These are phyloP conservation scores for Macquaria australasica DNA, from an alignment of 2,113 vertebrate genomes.

Conservation along the genomic window DNA sequence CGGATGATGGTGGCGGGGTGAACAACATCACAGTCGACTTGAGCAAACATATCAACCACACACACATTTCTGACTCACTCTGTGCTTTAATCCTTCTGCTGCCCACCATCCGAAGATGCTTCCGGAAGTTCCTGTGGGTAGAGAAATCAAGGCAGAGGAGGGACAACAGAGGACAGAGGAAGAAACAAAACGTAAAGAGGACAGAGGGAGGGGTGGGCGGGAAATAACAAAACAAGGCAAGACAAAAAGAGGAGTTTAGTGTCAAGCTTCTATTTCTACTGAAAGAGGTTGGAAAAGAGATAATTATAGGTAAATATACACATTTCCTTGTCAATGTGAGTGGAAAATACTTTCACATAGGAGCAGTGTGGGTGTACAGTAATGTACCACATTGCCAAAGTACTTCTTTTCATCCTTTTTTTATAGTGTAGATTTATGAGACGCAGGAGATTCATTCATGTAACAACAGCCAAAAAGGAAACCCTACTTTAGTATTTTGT, in stretches of 20 bases:
- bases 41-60: slow-evolving; percentile 51
- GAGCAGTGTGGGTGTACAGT: slow-evolving; percentile 20
- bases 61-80: slow-evolving; percentile 89
- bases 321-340: slow-evolving; percentile 52
- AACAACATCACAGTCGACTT: slow-evolving; percentile 55
- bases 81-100: slow-evolving; percentile 98
- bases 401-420: slow-evolving; percentile 11
- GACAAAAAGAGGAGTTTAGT: slow-evolving; percentile 53
- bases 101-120: slow-evolving; percentile 99
- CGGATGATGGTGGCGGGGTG: slow-evolving; percentile 66
- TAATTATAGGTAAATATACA: slow-evolving; percentile 60
- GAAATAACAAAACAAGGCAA: slow-evolving; percentile 47
- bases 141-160: slow-evolving; percentile 57
- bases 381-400: slow-evolving; percentile 23
- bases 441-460: slow-evolving; percentile 30
- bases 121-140: slow-evolving; percentile 96
- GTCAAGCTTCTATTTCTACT: slow-evolving; percentile 31
- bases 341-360: slow-evolving; percentile 31
- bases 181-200: slow-evolving; percentile 50
- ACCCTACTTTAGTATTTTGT: slow-evolving; percentile 19
- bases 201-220: slow-evolving; percentile 55
- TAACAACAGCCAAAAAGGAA: slow-evolving; percentile 40
- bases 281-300: slow-evolving; percentile 35
- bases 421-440: slow-evolving; percentile 14
- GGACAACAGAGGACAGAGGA: slow-evolving; percentile 54